Evolutionary conservation across 2,888 invertebrate genomes (phyloP).

Genomic region (Nysson spinosus): DNA sequence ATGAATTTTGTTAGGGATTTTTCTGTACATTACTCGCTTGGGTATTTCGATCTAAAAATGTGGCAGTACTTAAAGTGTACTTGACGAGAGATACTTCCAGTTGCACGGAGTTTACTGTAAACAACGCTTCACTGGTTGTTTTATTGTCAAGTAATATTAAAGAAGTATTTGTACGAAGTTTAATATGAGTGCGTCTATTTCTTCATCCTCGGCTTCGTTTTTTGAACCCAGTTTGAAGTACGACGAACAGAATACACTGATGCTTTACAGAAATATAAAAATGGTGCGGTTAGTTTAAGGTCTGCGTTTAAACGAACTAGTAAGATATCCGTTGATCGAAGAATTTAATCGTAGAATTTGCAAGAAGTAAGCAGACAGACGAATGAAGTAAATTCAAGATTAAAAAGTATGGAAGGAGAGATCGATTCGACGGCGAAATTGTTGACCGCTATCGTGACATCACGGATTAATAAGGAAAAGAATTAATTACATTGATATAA

Average conservation of each 20-base stretch:
- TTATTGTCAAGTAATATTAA: not conserved
- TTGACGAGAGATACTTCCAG: no score
- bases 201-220: not conserved
- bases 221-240: not conserved
- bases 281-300: conserved; percentile 43
- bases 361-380: conserved; percentile 6
- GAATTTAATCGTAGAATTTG: conserved; percentile 22
- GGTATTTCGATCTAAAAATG: no score
- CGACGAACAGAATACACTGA: not conserved
- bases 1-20: no score
- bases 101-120: no score
- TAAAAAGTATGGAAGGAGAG: conserved; percentile 7
- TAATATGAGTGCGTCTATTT: not conserved
- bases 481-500: not conserved
- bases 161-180: not conserved
- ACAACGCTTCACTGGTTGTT: no score
- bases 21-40: no score
- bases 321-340: no score
- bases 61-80: no score
- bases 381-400: conserved; percentile 5
- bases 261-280: conserved; percentile 19
- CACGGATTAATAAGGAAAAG: not conserved
- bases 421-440: conserved; percentile 9
- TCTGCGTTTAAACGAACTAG: no score
- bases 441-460: conserved; percentile 13